Evolutionary conservation across 2,888 invertebrate genomes (phyloP).

Genomic region (Orgyia antiqua): DNA sequence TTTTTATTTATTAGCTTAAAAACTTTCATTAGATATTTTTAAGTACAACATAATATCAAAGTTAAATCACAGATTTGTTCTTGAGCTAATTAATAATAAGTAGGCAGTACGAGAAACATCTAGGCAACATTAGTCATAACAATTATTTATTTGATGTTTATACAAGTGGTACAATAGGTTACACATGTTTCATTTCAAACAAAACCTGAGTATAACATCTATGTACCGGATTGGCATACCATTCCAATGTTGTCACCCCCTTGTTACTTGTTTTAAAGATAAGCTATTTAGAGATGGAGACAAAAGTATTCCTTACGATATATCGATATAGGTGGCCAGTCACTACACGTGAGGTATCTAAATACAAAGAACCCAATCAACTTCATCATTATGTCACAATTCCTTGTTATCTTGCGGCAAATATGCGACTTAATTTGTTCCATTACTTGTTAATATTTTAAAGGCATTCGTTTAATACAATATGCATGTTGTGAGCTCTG

Average conservation of each 20-base stretch:
- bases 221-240: conserved; percentile 12
- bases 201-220: conserved; percentile 4
- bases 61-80: too few species aligned
- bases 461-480: too few species aligned
- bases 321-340: conserved; percentile 31
- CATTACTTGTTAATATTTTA: too few species aligned
- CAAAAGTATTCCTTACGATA: conserved; percentile 25
- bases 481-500: too few species aligned
- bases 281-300: conserved; percentile 13
- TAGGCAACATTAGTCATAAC: conserved; percentile 18
- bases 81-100: too few species aligned
- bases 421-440: too few species aligned
- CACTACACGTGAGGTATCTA: conserved; percentile 34
- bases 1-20: too few species aligned
- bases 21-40: too few species aligned
- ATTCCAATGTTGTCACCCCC: conserved; percentile 18
- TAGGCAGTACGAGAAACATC: too few species aligned
- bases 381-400: conserved; percentile 31
- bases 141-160: conserved; percentile 9
- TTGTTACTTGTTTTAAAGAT: conserved; percentile 12
- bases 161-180: conserved; percentile 4
- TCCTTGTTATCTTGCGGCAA: conserved; percentile 24
- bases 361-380: conserved; percentile 43
- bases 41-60: too few species aligned
- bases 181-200: conserved; percentile 4